These are phyloP conservation scores for Drosophila sproati DNA, from an alignment of 1,140 invertebrate genomes.

Conservation along the genomic window DNA sequence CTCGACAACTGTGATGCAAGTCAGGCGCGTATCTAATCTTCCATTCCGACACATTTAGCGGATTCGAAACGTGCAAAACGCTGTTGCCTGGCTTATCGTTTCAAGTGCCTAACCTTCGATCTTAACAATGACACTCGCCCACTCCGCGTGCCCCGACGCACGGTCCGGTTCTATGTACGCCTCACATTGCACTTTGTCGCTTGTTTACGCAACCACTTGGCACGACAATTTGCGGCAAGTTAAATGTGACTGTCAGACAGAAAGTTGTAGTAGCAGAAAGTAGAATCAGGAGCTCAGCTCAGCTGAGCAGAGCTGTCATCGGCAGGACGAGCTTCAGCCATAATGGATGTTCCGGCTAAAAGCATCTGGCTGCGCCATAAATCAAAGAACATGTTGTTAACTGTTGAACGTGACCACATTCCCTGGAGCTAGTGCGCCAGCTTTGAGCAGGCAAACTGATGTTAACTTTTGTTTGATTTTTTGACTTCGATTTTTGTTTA, in stretches of 20 bases:
- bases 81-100: neutral
- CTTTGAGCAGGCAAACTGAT: neutral
- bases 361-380: conserved; percentile 58
- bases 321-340: conserved; percentile 24
- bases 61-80: neutral
- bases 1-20: conserved; percentile 7
- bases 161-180: conserved; percentile 1
- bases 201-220: conserved; percentile 58
- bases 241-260: conserved; percentile 45
- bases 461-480: neutral
- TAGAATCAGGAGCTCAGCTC: neutral
- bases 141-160: no score
- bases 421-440: neutral
- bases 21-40: conserved; percentile 26
- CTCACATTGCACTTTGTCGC: conserved; percentile 35
- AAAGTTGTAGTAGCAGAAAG: neutral
- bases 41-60: conserved; percentile 13
- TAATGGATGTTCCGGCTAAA: conserved; percentile 51
- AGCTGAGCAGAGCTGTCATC: conserved; percentile 50
- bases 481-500: neutral
- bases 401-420: conserved; percentile 14
- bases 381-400: conserved; percentile 33
- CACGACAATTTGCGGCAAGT: conserved; percentile 67
- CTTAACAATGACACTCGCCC: neutral
- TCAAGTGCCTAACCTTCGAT: conserved; percentile 15